Conservation (phyloP, 1,140 invertebrate genomes). For the Probaryconus sp. region DNA sequence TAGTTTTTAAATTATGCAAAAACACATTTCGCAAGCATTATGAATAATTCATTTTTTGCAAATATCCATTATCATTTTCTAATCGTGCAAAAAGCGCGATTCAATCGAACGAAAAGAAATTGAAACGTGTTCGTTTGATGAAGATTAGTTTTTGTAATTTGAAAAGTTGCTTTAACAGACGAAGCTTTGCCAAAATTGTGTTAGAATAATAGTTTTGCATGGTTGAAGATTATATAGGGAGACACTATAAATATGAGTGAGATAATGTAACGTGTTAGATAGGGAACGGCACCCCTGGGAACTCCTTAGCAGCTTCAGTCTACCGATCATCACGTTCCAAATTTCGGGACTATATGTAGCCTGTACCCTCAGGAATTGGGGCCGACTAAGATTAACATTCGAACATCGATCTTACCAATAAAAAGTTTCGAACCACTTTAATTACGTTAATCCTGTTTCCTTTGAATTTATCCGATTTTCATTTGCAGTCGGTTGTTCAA, state of each 20-base stretch:
- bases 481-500: conserved; percentile 1
- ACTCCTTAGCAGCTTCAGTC: conserved; percentile 65
- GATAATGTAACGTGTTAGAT: conserved; percentile 58
- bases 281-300: conserved; percentile 65
- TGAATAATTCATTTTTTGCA: conserved; percentile 19
- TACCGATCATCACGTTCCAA: conserved; percentile 62
- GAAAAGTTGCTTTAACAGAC: too few species aligned
- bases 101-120: too few species aligned
- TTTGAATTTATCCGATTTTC: conserved; percentile 3
- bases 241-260: conserved; percentile 49
- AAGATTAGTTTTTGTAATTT: background rate
- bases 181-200: too few species aligned
- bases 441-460: conserved; percentile 23
- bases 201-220: conserved; percentile 25
- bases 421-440: conserved; percentile 37
- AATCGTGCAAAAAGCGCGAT: too few species aligned
- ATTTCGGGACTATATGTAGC: conserved; percentile 60
- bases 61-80: too few species aligned
- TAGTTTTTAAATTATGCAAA: too few species aligned
- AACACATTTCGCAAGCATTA: background rate
- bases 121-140: too few species aligned
- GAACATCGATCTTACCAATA: conserved; percentile 40
- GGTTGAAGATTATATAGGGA: conserved; percentile 28
- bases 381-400: conserved; percentile 57
- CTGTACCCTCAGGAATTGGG: conserved; percentile 44